Base-by-base conservation (phyloP, 2,797 vertebrate species). In the Sciaenops ocellatus region DNA sequence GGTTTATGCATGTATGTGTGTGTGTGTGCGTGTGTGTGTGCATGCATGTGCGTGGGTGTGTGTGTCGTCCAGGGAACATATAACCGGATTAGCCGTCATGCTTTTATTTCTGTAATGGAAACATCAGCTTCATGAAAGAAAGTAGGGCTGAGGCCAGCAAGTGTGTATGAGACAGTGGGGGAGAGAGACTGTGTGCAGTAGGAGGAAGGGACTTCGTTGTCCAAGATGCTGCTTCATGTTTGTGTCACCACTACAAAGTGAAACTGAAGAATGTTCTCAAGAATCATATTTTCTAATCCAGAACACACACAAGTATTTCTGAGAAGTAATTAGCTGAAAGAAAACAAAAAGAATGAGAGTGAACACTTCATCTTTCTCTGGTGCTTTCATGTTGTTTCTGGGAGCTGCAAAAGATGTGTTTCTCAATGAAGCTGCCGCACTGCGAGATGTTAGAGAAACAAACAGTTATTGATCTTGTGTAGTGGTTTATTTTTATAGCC, bases 91-190 rank as follows among this genome's bases (percentile, higher is more conserved):
- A 93, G 85, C 61, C 69, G 78, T 90, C 91, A 93, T 88, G 92
- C 90, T 93, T 92, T 92, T 93, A 94, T 94, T 93, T 92, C 88
- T 93, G 93, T 93, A 91, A 93, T 93, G 88, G 91, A 93, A 91
- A 91, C 87, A 92, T 91, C 90, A 87, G 85, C 80, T 86, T 78
- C 71, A 71, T 71, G 77, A 89, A 84, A 90, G 84, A 87, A 91
- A 91, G 89, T 86, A 85, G 89, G 85, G 81, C 89, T 90, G 83
- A 87, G 89, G 80, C 73, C 86, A 81, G 73, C 20, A 52, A 79
- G 69, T 26, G 48, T 73, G 69, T 65, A 28, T 3, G 18, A 79
- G 67, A 79, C 64, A 68, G 55, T 57, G 38, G 56, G 46, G 47
- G 46, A 50, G 48, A 46, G n/a, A 46, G 34, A 34, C 7, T 8